These are phyloP conservation scores for Metaphire vulgaris DNA, from an alignment of 1,140 invertebrate genomes.

Conservation along the genomic window DNA sequence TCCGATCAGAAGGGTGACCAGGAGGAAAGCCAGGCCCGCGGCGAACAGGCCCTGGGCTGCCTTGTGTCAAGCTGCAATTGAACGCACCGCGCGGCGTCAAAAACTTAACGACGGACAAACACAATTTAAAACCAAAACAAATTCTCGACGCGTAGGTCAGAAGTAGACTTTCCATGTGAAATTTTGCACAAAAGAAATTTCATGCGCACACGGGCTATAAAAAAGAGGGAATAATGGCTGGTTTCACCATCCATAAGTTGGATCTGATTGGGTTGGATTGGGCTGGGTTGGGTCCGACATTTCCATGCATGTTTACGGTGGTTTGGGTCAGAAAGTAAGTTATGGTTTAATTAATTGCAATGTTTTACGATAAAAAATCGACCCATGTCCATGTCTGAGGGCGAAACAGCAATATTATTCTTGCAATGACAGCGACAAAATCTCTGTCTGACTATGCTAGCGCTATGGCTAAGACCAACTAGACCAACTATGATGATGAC, in stretches of 20 bases:
- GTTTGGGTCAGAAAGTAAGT: no score
- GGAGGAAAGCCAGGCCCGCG: not conserved
- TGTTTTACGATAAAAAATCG: no score
- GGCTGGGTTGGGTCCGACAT: not conserved
- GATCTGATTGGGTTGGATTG: not conserved
- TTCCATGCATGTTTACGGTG: no score
- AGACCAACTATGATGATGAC: no score
- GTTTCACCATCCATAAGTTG: not conserved
- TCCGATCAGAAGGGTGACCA: conserved; percentile 15
- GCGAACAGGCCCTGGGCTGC: conserved; percentile 11
- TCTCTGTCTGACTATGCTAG: no score
- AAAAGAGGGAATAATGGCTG: not conserved
- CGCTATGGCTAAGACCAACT: no score
- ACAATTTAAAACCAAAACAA: not conserved
- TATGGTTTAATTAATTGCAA: no score
- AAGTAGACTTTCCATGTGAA: not conserved
- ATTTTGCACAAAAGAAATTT: no score
- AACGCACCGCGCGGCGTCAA: not conserved
- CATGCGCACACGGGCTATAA: no score
- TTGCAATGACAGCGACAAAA: no score
- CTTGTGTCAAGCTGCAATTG: conserved; percentile 13
- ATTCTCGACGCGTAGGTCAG: not conserved
- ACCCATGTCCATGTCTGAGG: no score
- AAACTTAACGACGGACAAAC: not conserved
- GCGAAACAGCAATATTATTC: no score